Conservation (phyloP, 2,113 vertebrate species). For the Brachyistius frenatus region DNA sequence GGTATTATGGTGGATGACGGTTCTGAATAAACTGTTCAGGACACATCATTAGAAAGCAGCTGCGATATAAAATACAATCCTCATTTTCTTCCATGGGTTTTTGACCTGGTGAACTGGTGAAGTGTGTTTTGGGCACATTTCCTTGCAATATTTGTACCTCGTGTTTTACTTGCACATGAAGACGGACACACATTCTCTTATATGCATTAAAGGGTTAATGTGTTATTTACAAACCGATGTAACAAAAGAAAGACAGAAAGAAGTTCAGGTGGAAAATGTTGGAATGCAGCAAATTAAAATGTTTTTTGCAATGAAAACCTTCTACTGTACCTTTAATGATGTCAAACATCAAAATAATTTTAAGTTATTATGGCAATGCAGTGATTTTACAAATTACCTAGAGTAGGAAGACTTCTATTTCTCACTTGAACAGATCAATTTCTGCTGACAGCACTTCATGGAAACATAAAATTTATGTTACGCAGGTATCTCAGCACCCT, state of each 20-base stretch:
- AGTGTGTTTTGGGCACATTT: too few species aligned
- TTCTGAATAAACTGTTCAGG: neutral
- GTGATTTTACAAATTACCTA: neutral
- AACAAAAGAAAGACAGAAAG: too few species aligned
- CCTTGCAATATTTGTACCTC: too few species aligned
- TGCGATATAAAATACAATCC: neutral
- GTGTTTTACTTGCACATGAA: neutral
- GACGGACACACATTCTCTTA: neutral
- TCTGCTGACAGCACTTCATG: constrained; percentile 11
- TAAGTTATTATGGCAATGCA: neutral
- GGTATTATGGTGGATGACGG: constrained; percentile 2
- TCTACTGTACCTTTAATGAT: too few species aligned
- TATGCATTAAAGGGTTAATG: too few species aligned
- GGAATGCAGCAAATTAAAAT: too few species aligned
- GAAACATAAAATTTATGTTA: constrained; percentile 38
- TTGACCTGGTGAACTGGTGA: too few species aligned
- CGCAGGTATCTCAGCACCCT: constrained; percentile 54
- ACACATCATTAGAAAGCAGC: neutral
- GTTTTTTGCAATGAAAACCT: too few species aligned
- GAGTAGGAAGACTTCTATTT: neutral
- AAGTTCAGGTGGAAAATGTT: too few species aligned
- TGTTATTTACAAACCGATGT: too few species aligned
- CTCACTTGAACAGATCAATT: neutral
- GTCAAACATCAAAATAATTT: too few species aligned
- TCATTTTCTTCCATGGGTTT: neutral